These are phyloP conservation scores for Elaphurus davidianus DNA, from an alignment of 2,113 vertebrate species.

Conservation along the genomic window DNA sequence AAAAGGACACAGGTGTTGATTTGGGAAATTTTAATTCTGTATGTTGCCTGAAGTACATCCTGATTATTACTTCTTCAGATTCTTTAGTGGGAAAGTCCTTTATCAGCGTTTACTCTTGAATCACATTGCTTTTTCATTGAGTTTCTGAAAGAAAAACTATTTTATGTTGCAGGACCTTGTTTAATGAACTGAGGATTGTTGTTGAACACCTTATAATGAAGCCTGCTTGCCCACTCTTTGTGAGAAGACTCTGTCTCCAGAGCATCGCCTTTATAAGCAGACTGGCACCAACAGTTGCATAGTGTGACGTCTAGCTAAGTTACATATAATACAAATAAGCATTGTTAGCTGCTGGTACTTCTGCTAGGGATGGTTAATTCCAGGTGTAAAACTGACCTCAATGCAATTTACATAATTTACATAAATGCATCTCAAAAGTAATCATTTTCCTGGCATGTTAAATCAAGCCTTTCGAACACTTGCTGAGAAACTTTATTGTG, in stretches of 20 bases:
- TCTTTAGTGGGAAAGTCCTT: background rate
- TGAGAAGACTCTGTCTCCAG: slow-evolving; percentile 95
- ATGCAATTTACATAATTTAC: slow-evolving; percentile 75
- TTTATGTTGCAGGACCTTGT: slow-evolving; percentile 89
- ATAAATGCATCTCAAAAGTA: slow-evolving; percentile 69
- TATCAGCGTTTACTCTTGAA: background rate
- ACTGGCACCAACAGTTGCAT: slow-evolving; percentile 94
- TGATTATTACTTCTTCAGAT: background rate
- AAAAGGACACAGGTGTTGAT: background rate
- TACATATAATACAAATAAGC: slow-evolving; percentile 72
- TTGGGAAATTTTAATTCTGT: background rate
- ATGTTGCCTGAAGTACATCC: background rate
- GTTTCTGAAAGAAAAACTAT: slow-evolving; percentile 59
- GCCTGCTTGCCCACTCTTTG: slow-evolving; percentile 93
- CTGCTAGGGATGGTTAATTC: slow-evolving; percentile 79
- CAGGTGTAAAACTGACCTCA: slow-evolving; percentile 79
- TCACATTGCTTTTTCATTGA: slow-evolving; percentile 17
- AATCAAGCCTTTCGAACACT: slow-evolving; percentile 72
- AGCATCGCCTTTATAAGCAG: slow-evolving; percentile 98
- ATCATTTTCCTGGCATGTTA: slow-evolving; percentile 72
- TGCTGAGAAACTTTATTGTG: slow-evolving; percentile 70
- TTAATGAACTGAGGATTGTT: slow-evolving; percentile 95
- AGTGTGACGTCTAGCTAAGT: slow-evolving; percentile 75
- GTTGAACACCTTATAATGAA: slow-evolving; percentile 98
- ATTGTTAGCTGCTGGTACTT: slow-evolving; percentile 83